Conservation (phyloP, 2,113 vertebrate species). For the Machaerirhynchus nigripectus region DNA sequence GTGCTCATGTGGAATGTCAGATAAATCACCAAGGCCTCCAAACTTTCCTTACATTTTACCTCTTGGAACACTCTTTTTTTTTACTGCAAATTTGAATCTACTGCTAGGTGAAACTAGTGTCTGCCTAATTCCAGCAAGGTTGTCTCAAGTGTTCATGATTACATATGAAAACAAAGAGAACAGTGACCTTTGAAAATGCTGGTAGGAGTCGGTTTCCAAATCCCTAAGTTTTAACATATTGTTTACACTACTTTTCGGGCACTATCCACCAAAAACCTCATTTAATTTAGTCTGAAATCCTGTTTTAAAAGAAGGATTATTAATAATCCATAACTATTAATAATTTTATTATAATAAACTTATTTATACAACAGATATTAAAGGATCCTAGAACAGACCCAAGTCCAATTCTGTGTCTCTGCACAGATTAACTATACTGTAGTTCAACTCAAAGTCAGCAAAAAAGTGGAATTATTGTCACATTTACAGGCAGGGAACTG, state of each 20-base stretch:
- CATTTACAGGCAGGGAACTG: neutral
- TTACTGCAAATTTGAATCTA: neutral
- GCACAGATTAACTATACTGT: neutral
- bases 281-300: neutral
- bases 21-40: neutral
- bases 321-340: neutral
- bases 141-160: neutral
- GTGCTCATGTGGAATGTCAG: neutral
- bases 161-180: neutral
- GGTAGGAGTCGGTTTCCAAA: neutral
- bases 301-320: neutral
- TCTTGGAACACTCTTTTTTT: neutral
- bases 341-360: neutral
- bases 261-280: fast-evolving
- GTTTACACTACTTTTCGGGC: neutral
- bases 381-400: neutral
- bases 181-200: neutral
- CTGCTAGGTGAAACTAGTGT: neutral
- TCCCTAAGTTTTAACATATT: neutral
- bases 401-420: neutral
- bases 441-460: neutral
- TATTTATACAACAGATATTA: neutral
- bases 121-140: neutral
- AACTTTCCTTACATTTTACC: neutral
- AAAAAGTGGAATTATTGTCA: neutral